Percentiles rank a stretch among this genome's conserved stretches.
phyloP scores from a whole-genome alignment of 2,113 vertebrate genomes.

The Ammodytes dubius region DNA sequence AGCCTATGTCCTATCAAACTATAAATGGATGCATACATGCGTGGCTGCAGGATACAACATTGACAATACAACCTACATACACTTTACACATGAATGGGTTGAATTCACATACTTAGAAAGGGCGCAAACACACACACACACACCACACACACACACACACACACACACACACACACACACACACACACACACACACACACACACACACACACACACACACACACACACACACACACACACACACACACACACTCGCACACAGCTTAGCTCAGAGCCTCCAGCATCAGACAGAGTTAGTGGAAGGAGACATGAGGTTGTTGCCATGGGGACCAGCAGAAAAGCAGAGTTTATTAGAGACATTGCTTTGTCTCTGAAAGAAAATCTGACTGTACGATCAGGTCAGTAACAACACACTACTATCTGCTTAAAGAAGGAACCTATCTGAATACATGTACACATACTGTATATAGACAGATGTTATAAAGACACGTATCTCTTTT shows the following conservation, averaged over 20 bases:
- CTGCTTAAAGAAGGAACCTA: background rate
- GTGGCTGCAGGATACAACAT: background rate
- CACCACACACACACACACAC: conserved; percentile 2
- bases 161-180: conserved; percentile 9
- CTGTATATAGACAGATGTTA: background rate
- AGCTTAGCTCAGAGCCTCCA: conserved; percentile 48
- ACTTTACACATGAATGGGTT: conserved; percentile 14
- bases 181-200: conserved; percentile 6
- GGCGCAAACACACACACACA: background rate
- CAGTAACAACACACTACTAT: background rate
- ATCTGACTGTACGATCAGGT: conserved; percentile 51
- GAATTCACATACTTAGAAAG: conserved; percentile 15
- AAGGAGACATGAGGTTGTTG: conserved; percentile 68
- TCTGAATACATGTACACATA: background rate
- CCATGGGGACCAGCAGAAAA: conserved; percentile 80
- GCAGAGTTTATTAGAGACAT: conserved; percentile 70
- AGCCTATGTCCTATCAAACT: conserved; percentile 17
- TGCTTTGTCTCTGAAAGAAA: conserved; percentile 68
- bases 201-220: conserved; percentile 5
- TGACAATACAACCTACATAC: conserved; percentile 41
- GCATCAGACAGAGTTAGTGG: conserved; percentile 56
- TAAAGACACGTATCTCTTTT: background rate
- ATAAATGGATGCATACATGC: background rate
- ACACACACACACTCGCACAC: conserved; percentile 3
- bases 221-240: conserved; percentile 4